A percentile compares a stretch with the other conserved stretches of the same genome.
Evolutionary conservation across 2,113 vertebrate species (phyloP).

Genomic region (Stictonetta naevosa): DNA sequence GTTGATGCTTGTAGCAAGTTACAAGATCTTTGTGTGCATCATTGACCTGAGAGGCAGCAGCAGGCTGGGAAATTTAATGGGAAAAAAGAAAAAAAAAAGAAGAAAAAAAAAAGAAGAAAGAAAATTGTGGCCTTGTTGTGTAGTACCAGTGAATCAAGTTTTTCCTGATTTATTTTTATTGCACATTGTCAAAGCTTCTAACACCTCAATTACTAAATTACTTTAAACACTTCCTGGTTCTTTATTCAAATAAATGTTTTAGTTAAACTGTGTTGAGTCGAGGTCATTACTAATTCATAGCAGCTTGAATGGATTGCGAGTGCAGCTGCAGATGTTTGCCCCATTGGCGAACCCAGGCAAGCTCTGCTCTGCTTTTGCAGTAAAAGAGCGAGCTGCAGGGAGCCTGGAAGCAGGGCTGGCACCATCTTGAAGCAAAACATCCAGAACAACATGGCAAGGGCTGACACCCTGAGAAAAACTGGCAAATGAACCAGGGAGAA

Average conservation of each 20-base stretch:
- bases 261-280: not conserved
- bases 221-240: not conserved
- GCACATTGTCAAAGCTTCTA: constrained; percentile 11
- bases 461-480: not conserved
- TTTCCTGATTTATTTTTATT: not conserved
- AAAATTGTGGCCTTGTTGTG: not conserved
- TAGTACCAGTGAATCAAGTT: not conserved
- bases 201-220: not conserved
- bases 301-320: not conserved
- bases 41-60: not conserved
- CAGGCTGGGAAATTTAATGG: not conserved
- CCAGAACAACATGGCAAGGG: not conserved
- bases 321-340: not conserved
- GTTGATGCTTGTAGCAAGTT: not conserved
- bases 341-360: not conserved
- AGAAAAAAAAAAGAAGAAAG: rapidly evolving
- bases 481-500: not conserved
- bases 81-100: not conserved
- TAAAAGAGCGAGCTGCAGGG: not conserved
- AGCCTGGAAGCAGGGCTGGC: not conserved
- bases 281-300: not conserved
- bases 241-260: constrained; percentile 26
- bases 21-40: not conserved
- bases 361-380: not conserved
- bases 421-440: constrained; percentile 34